phyloP scores from a whole-genome alignment of 35 echinoderm and acorn worm species.

The Ophiothrix spiculata region DNA sequence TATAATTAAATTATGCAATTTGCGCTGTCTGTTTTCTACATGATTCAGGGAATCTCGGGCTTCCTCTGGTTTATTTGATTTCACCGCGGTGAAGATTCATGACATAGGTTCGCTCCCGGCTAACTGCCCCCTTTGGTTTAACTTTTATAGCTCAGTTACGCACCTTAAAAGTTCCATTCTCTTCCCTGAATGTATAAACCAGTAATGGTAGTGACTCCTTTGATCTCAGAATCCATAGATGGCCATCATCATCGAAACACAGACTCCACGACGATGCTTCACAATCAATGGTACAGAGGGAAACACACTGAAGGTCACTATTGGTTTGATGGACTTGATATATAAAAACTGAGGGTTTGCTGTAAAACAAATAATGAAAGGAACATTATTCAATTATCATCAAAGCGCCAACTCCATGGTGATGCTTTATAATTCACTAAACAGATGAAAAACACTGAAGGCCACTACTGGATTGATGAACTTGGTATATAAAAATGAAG shows the following conservation, averaged over 20 bases:
- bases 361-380: not conserved
- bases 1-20: too few species aligned
- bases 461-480: not conserved
- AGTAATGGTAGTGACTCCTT: slow-evolving; percentile 5
- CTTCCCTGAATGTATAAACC: not conserved
- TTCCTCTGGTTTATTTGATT: too few species aligned
- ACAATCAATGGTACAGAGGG: not conserved
- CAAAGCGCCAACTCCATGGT: slow-evolving; percentile 11
- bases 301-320: not conserved
- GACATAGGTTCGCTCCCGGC: too few species aligned
- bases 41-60: too few species aligned
- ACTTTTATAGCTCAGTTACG: too few species aligned
- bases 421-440: not conserved
- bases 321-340: not conserved
- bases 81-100: too few species aligned
- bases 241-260: slow-evolving; percentile 6
- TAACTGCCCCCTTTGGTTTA: too few species aligned
- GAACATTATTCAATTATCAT: not conserved
- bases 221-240: slow-evolving; percentile 10
- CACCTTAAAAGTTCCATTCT: not conserved
- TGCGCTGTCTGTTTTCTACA: too few species aligned
- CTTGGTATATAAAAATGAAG: not conserved
- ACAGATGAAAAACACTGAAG: not conserved
- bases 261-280: not conserved
- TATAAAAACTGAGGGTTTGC: not conserved